These are phyloP conservation scores for Drosophila erecta DNA, from an alignment of 1,140 invertebrate genomes.

Conservation along the genomic window DNA sequence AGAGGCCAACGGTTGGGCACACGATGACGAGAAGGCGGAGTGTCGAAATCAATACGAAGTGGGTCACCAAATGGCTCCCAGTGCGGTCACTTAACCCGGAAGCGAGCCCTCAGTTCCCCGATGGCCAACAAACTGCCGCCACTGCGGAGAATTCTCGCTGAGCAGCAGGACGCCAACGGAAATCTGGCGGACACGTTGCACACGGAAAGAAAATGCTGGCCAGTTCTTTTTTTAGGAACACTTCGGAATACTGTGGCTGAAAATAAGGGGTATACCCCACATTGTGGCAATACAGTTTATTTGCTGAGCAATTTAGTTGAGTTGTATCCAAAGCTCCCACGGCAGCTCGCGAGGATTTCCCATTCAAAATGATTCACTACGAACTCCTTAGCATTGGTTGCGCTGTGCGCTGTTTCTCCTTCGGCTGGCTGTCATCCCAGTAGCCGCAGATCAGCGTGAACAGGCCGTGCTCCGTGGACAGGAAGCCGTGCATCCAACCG, in stretches of 20 bases:
- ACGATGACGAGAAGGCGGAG: background rate
- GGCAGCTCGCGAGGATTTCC: no score
- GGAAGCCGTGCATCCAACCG: slow-evolving; percentile 61
- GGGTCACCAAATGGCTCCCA: slow-evolving; percentile 37
- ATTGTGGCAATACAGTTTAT: no score
- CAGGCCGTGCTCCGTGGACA: slow-evolving; percentile 15
- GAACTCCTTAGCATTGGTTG: background rate
- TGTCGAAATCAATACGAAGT: slow-evolving; percentile 50
- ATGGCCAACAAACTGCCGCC: background rate
- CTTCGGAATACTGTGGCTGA: no score
- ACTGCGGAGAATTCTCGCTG: no score
- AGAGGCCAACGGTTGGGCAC: slow-evolving; percentile 53
- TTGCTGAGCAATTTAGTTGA: no score
- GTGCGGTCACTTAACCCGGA: slow-evolving; percentile 39
- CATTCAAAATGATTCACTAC: background rate
- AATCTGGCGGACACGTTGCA: slow-evolving; percentile 14
- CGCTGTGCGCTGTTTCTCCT: background rate
- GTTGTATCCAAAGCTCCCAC: no score
- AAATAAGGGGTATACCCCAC: no score
- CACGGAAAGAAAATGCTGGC: slow-evolving; percentile 12
- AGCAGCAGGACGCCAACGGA: background rate
- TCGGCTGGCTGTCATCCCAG: slow-evolving; percentile 5
- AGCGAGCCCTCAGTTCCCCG: background rate
- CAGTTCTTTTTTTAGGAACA: slow-evolving; percentile 2
- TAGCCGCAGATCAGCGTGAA: slow-evolving; percentile 20